phyloP scores from a whole-genome alignment of 2,888 invertebrate genomes.

The Cheilosia grossa region DNA sequence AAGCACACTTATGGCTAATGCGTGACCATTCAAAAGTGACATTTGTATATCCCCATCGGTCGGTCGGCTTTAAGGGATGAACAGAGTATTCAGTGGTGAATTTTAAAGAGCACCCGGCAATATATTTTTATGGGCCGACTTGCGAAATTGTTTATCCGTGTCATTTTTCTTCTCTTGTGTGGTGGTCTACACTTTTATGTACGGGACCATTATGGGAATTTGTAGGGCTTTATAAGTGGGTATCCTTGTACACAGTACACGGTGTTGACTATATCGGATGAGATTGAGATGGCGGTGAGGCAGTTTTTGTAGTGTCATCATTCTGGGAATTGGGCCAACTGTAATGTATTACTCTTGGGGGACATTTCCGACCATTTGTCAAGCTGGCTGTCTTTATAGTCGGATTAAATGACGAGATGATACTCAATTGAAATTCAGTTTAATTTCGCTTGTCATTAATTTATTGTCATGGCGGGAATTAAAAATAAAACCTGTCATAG shows the following conservation, averaged over 20 bases:
- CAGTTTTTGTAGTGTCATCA: slow-evolving; percentile 56
- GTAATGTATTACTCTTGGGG: slow-evolving; percentile 53
- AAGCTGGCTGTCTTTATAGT: slow-evolving; percentile 13
- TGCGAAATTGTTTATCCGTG: slow-evolving; percentile 50
- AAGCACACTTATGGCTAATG: slow-evolving; percentile 40
- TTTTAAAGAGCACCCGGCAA: slow-evolving; percentile 47
- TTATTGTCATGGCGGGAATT: not conserved
- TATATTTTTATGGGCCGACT: slow-evolving; percentile 53
- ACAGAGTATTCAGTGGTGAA: slow-evolving; percentile 46
- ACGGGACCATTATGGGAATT: slow-evolving; percentile 23
- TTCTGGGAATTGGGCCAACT: slow-evolving; percentile 57
- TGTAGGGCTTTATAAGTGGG: slow-evolving; percentile 44
- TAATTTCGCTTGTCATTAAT: not conserved
- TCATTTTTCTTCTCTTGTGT: not conserved
- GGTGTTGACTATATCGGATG: slow-evolving; percentile 6
- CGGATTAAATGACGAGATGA: not conserved
- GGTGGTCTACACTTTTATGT: not conserved
- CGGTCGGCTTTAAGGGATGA: not conserved
- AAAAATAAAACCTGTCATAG: no score
- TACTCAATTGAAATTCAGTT: no score
- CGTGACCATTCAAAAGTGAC: slow-evolving; percentile 42
- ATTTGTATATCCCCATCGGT: slow-evolving; percentile 21
- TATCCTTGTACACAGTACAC: not conserved
- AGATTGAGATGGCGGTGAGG: slow-evolving; percentile 50
- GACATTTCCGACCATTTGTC: slow-evolving; percentile 46